These are phyloP conservation scores for Melanotaenia pygmaea DNA, from an alignment of 2,797 vertebrate genomes.

Conservation along the genomic window DNA sequence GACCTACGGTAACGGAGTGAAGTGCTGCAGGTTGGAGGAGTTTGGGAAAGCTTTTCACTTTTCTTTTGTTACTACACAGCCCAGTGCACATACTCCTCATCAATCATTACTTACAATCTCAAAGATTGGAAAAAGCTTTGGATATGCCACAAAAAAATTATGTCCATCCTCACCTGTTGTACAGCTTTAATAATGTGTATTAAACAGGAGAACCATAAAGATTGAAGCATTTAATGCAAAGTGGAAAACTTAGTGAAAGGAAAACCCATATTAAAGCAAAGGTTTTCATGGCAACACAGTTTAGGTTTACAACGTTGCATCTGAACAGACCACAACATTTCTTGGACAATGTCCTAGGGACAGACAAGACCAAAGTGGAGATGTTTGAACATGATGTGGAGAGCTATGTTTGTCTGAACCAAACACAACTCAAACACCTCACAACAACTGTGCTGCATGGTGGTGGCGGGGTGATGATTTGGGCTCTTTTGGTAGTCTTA, in stretches of 20 bases:
- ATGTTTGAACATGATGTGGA: too few relatives aligned
- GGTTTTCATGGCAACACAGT: not conserved
- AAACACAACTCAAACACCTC: too few relatives aligned
- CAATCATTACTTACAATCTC: constrained; percentile 2
- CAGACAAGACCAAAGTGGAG: too few relatives aligned
- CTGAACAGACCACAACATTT: too few relatives aligned
- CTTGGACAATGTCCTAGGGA: too few relatives aligned
- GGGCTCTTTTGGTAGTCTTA: too few relatives aligned
- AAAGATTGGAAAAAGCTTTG: not conserved
- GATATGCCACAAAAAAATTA: not conserved
- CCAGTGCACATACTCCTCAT: not conserved
- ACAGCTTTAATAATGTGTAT: constrained; percentile 43
- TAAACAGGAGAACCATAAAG: constrained; percentile 65
- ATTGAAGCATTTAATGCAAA: constrained; percentile 76
- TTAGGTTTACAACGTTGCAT: too few relatives aligned
- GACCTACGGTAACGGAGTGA: constrained; percentile 5
- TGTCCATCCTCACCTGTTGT: constrained; percentile 34
- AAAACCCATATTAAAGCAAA: constrained; percentile 52
- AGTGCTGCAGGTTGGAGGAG: constrained; percentile 23
- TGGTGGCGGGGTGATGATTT: too few relatives aligned
- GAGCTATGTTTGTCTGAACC: too few relatives aligned
- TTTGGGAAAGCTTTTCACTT: constrained; percentile 24
- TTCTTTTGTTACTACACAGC: not conserved
- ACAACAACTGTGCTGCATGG: too few relatives aligned
- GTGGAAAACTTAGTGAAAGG: constrained; percentile 75